These are phyloP conservation scores for Drosophila borealis DNA, from an alignment of 2,888 invertebrate species.

Conservation along the genomic window DNA sequence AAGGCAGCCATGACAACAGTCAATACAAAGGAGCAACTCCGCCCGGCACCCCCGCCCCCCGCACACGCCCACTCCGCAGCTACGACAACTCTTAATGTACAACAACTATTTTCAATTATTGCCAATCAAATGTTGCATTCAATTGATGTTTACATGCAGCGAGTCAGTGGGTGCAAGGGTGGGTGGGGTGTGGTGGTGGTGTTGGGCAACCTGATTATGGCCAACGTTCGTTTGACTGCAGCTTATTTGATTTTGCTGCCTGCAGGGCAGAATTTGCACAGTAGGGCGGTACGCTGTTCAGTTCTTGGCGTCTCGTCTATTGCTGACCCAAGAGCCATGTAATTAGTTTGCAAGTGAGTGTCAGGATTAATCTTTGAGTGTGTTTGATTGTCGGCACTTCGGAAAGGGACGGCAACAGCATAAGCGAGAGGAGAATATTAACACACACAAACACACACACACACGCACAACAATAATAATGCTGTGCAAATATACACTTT, in stretches of 20 bases:
- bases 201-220: constrained; percentile 69
- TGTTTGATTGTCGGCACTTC: constrained; percentile 76
- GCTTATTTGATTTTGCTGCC: constrained; percentile 56
- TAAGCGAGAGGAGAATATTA: constrained; percentile 12
- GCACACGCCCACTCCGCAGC: background rate
- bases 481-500: constrained; percentile 62
- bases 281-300: constrained; percentile 1
- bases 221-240: constrained; percentile 52
- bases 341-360: constrained; percentile 81
- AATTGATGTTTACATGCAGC: constrained; percentile 80
- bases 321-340: constrained; percentile 77
- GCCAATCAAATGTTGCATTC: constrained; percentile 84
- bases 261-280: constrained; percentile 36
- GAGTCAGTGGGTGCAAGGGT: background rate
- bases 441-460: constrained; percentile 17
- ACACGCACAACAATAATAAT: constrained; percentile 53
- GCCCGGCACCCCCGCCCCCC: background rate
- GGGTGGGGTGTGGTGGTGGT: background rate
- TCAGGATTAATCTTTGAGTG: constrained; percentile 80
- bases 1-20: constrained; percentile 74
- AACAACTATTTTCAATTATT: constrained; percentile 84
- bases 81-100: constrained; percentile 61
- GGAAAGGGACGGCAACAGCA: constrained; percentile 23
- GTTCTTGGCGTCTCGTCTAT: constrained; percentile 17
- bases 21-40: constrained; percentile 50